Base-by-base conservation (phyloP, 2,113 vertebrate species). In the Herpailurus yagouaroundi region DNA sequence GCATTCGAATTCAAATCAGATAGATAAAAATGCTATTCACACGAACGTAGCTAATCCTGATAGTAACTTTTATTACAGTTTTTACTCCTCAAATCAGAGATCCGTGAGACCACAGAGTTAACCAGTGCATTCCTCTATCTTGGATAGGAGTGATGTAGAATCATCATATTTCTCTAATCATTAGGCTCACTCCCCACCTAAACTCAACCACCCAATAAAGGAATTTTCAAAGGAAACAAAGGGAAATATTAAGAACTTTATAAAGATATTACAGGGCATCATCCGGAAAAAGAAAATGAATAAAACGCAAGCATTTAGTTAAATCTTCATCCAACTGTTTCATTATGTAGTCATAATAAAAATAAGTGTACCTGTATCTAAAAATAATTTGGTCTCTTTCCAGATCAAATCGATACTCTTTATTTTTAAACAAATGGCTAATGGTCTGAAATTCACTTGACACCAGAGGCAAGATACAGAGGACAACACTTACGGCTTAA, bases 1-100 rank as follows among this genome's bases (percentile, higher is more conserved):
- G 97, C 68, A 92, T 38, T 95, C 57, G 63, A 66, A 97, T 97
- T 95, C 64, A 97, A 97, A 97, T 57, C 73, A 97, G 19, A 2
- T 2, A 96, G 41, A 88, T 27, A 38, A 97, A 96, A 98, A 97
- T 80, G 27, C 89, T 85, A 93, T n/a, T 94, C 57, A 94, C 31
- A 71, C 29, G 90, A 94, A 45, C 15, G 87, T 33, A 96, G 79
- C 11, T 50, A 45, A 60, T 94, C 82, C 31, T 69, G 5, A 36
- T 50, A 66, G 21, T 92, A 91, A 97, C 94, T 94, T 97, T 97
- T 94, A 94, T 86, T 94, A 81, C 13, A 91, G 38, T 85, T 71
- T 91, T 80, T 82, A 95, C 91, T 85, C 69, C 33, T 63, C 45
- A 97, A 96, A 87, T 89, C 93, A 96, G 85, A 95, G 55, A 55